phyloP scores from a whole-genome alignment of 2,113 vertebrate species.

The Otus sunia region DNA sequence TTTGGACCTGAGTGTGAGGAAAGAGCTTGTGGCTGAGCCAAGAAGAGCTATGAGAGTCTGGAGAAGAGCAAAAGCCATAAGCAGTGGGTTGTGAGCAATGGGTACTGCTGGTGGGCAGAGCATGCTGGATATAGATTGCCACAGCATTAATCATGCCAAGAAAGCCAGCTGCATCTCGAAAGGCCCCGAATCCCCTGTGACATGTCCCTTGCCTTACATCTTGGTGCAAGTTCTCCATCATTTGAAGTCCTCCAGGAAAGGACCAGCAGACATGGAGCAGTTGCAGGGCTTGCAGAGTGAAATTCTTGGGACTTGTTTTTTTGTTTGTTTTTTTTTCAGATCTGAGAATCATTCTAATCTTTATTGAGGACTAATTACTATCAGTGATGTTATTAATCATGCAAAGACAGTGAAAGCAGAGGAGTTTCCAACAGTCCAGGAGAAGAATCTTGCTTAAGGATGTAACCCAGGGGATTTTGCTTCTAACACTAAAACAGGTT shows the following conservation, averaged over 20 bases:
- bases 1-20: not conserved
- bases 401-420: not conserved
- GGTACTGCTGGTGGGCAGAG: not conserved
- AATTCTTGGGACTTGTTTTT: not conserved
- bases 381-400: not conserved
- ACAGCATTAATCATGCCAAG: not conserved
- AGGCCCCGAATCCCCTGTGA: not conserved
- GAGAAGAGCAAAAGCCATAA: not conserved
- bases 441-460: not conserved
- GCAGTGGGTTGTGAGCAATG: not conserved
- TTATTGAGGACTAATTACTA: not conserved
- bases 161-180: not conserved
- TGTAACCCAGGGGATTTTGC: not conserved
- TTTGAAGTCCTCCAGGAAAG: not conserved
- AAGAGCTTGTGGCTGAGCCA: not conserved
- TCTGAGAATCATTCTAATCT: not conserved
- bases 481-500: accelerated
- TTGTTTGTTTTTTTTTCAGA: not conserved
- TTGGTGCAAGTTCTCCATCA: not conserved
- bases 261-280: not conserved
- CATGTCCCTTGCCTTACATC: not conserved
- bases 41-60: not conserved
- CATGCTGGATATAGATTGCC: not conserved
- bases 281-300: not conserved
- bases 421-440: not conserved